phyloP scores from a whole-genome alignment of 1,140 invertebrate species.

The Calephelis virginiensis region DNA sequence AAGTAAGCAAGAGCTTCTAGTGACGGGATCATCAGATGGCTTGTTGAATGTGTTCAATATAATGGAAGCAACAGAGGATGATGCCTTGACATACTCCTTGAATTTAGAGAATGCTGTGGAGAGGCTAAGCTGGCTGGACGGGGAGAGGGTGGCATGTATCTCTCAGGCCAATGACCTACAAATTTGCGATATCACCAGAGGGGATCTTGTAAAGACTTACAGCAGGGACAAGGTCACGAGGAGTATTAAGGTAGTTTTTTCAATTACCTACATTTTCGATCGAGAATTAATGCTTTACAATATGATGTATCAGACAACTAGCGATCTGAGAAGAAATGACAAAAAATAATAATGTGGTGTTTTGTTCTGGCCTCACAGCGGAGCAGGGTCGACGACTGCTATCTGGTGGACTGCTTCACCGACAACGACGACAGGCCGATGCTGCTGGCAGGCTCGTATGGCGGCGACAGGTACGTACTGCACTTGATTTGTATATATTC shows the following conservation, averaged over 20 bases:
- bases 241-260: constrained; percentile 48
- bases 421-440: constrained; percentile 67
- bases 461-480: constrained; percentile 74
- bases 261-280: not conserved
- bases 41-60: constrained; percentile 93
- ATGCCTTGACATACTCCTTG: constrained; percentile 88
- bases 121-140: constrained; percentile 78
- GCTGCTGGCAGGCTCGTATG: constrained; percentile 82
- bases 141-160: constrained; percentile 80
- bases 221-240: constrained; percentile 78
- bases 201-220: constrained; percentile 79
- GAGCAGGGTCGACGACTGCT: constrained; percentile 81
- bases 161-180: constrained; percentile 86
- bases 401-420: constrained; percentile 81
- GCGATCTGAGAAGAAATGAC: too few species aligned
- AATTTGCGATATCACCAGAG: constrained; percentile 83
- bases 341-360: constrained; percentile 9
- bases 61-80: constrained; percentile 86
- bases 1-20: constrained; percentile 82
- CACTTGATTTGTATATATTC: not conserved
- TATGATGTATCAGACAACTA: not conserved
- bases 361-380: constrained; percentile 65
- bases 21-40: constrained; percentile 90
- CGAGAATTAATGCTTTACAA: constrained; percentile 7
- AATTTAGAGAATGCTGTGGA: constrained; percentile 92